phyloP scores from a whole-genome alignment of 2,888 invertebrate species.

The Tetragonisca angustula region DNA sequence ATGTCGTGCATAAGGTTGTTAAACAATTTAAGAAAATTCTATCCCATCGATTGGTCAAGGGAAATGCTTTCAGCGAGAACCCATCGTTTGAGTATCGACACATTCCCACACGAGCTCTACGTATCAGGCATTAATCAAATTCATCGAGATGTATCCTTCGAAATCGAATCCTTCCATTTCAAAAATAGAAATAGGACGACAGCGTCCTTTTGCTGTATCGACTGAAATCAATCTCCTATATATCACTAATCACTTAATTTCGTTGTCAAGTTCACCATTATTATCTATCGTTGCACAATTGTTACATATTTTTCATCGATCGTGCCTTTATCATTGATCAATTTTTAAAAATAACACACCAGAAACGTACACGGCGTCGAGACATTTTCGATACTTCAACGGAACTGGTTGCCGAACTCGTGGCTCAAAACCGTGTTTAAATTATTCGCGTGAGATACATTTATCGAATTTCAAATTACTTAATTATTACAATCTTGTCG shows the following conservation, averaged over 20 bases:
- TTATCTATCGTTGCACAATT: not conserved
- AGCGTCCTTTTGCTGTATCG: too few species aligned
- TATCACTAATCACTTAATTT: not conserved
- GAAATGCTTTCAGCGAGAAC: conserved; percentile 1
- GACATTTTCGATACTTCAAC: not conserved
- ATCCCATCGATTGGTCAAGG: conserved; percentile 44
- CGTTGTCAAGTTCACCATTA: not conserved
- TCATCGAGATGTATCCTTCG: not conserved
- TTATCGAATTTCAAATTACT: too few species aligned
- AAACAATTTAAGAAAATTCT: conserved; percentile 65
- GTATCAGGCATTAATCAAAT: not conserved
- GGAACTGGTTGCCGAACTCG: not conserved
- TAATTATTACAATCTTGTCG: not conserved
- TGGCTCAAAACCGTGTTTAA: not conserved
- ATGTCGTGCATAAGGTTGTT: conserved; percentile 42
- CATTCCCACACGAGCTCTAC: not conserved
- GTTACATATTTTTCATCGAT: not conserved
- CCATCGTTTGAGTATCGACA: not conserved
- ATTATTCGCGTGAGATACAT: not conserved
- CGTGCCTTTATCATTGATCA: not conserved
- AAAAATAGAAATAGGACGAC: not conserved
- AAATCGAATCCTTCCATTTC: not conserved
- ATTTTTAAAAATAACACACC: too few species aligned
- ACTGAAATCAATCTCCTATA: not conserved
- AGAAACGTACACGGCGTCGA: too few species aligned